phyloP scores from a whole-genome alignment of 2,797 vertebrate genomes.

The Muraenolepis orangiensis region DNA sequence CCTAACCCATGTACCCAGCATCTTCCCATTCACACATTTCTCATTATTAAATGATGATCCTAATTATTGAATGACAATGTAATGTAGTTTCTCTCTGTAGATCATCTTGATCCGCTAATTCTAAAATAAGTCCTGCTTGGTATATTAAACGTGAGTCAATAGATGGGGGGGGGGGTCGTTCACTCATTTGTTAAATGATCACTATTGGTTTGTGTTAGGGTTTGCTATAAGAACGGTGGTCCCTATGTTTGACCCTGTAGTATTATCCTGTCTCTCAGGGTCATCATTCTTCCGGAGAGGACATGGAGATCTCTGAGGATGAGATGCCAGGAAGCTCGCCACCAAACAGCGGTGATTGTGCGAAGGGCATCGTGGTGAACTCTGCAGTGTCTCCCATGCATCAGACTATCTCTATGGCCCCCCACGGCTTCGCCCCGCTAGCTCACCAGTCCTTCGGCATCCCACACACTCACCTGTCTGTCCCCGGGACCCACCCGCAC shows the following conservation, averaged over 20 bases:
- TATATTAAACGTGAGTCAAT: neutral
- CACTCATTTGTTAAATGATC: neutral
- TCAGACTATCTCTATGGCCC: slow-evolving; percentile 80
- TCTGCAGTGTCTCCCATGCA: slow-evolving; percentile 82
- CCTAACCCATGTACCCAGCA: neutral
- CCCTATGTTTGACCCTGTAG: neutral
- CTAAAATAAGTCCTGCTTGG: neutral
- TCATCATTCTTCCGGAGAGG: slow-evolving; percentile 93
- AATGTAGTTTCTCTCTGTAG: neutral
- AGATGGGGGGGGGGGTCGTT: neutral
- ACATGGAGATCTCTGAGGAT: slow-evolving; percentile 98
- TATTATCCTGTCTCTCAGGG: slow-evolving; percentile 65
- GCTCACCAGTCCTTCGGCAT: slow-evolving; percentile 82
- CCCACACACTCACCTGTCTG: slow-evolving; percentile 76
- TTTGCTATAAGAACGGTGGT: too few species aligned
- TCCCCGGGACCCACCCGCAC: slow-evolving; percentile 79
- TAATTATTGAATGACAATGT: neutral
- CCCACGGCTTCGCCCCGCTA: slow-evolving; percentile 81
- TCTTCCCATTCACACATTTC: neutral
- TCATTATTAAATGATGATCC: neutral
- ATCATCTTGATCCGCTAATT: neutral
- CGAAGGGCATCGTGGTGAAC: slow-evolving; percentile 87
- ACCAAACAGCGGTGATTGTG: slow-evolving; percentile 82
- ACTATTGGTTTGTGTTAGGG: too few species aligned
- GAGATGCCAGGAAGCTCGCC: slow-evolving; percentile 87